phyloP scores from a whole-genome alignment of 2,797 vertebrate species.

The Coregonus ussuriensis region DNA sequence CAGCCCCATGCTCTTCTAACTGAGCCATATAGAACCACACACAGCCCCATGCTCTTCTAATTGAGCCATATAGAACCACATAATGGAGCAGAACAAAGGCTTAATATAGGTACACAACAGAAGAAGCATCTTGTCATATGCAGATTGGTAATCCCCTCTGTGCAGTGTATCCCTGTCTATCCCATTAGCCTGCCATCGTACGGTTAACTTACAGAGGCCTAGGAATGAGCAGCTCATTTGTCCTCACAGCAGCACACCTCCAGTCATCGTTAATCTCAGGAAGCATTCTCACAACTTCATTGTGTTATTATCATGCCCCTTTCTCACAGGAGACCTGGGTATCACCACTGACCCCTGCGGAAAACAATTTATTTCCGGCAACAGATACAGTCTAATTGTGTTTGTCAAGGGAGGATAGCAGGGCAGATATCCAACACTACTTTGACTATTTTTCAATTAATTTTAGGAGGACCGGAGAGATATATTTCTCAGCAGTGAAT shows the following conservation, averaged over 20 bases:
- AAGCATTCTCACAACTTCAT: not conserved
- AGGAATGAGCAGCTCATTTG: not conserved
- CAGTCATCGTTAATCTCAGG: conserved; percentile 1
- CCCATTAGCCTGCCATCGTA: not conserved
- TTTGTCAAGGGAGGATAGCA: conserved; percentile 12
- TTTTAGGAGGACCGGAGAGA: not conserved
- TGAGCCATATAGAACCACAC: no score
- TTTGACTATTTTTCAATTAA: conserved; percentile 8
- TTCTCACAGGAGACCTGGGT: conserved; percentile 4
- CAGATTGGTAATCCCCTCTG: not conserved
- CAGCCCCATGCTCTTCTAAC: no score
- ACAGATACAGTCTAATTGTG: conserved; percentile 14
- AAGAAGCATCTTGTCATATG: not conserved
- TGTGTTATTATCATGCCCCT: conserved; percentile 8
- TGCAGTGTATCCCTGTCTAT: not conserved
- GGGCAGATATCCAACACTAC: not conserved
- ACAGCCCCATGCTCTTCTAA: no score
- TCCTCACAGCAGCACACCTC: not conserved
- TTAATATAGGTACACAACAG: not conserved
- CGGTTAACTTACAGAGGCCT: not conserved
- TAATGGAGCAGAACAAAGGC: not conserved
- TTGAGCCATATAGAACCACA: not conserved
- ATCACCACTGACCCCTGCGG: conserved; percentile 3
- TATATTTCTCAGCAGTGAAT: conserved; percentile 4
- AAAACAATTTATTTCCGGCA: not conserved